These are phyloP conservation scores for Notechis scutatus DNA, from an alignment of 2,113 vertebrate species.

Conservation along the genomic window DNA sequence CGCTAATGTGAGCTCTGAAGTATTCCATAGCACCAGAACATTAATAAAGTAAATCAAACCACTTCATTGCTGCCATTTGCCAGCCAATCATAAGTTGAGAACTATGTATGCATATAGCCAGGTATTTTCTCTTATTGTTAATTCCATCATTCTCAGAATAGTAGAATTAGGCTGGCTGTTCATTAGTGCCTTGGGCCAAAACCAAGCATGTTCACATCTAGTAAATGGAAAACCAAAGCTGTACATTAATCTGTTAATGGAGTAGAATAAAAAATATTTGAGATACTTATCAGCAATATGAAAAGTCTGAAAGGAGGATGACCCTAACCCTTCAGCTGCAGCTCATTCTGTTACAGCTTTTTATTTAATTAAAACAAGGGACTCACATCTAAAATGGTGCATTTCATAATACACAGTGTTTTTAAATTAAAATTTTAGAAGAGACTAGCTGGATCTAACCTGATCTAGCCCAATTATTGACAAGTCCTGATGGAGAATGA, in stretches of 20 bases:
- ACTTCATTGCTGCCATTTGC: background rate
- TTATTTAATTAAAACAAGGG: background rate
- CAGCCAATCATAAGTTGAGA: background rate
- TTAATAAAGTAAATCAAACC: background rate
- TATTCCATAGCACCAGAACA: background rate
- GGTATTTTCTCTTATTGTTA: background rate
- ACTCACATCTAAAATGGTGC: background rate
- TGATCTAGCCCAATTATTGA: background rate
- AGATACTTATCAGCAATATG: background rate
- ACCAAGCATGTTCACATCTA: background rate
- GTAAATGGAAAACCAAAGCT: background rate
- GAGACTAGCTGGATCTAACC: background rate
- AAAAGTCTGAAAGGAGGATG: background rate
- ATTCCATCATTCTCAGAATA: background rate
- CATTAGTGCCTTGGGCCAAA: background rate
- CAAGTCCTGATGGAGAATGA: too few species aligned
- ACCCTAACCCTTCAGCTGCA: background rate
- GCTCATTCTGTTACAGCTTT: background rate
- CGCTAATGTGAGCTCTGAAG: background rate
- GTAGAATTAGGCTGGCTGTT: background rate
- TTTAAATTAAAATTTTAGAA: background rate
- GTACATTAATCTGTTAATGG: background rate
- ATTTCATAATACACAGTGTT: background rate
- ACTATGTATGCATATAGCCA: background rate
- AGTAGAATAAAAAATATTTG: background rate